Evolutionary conservation across 2,113 vertebrate species (phyloP), one percentile per base, ranked within the genome.

Genomic region (Aleadryas rufinucha): DNA sequence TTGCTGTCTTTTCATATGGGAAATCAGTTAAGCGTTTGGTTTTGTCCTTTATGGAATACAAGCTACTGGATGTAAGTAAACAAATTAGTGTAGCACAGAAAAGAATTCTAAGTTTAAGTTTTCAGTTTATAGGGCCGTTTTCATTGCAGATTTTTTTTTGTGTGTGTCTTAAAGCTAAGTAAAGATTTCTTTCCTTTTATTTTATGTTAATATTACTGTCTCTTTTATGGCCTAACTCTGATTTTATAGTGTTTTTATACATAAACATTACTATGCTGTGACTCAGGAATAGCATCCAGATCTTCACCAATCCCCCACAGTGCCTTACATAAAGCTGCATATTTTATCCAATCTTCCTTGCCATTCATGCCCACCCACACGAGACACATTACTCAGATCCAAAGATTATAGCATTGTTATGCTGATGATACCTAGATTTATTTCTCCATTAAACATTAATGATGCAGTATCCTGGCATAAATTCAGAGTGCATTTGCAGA

Each of bases 351-450:
- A 64, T 86, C 69, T 90, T 83, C 54, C 42, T 92, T 93, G 71
- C 59, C 93, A 94, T 92, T 96, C 88, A 86, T 88, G 90, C 49
- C 95, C 90, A 88, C 85, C 68, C 93, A 95, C 83, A 90, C 3
- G 75, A 84, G 93, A 86, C 60, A 84, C 71, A 90, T 94, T 90
- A 94, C 86, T 89, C 75, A 74, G n/a, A 94, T 70, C n/a, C 90
- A 78, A 93, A 93, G 82, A 96, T 90, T 86, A 90, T 57, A 93
- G 76, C 92, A 87, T 94, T 96, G 79, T 91, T 93, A 95, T 89
- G 88, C 64, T 94, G 93, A 94, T 93, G 93, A 93, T 64, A 92
- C 69, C 64, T 70, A 90, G 83, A 84, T 96, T 95, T 96, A 96
- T 94, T 95, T 95, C 82, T 41, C 75, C 69, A 70, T 90, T 94